Base-by-base conservation (phyloP, 2,113 vertebrate genomes). In the Pagrus major region DNA sequence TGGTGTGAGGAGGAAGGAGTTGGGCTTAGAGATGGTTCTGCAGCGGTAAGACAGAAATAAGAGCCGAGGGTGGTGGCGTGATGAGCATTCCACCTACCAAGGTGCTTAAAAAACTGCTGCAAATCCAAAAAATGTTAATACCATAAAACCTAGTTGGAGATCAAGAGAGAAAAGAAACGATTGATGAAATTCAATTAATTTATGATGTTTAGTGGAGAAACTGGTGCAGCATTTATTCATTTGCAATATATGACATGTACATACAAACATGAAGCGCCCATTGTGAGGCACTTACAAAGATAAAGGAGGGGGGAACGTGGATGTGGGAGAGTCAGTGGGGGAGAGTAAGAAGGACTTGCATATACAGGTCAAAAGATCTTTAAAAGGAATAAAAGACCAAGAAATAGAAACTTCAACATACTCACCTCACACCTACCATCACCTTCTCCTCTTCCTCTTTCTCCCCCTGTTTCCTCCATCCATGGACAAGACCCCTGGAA, bases 41-140 rank as follows among this genome's bases (percentile, higher is more conserved):
- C 67, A 51, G 64, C 9, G 20, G 58, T 41, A 60, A 76, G 66
- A 85, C 81, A 54, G 80, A 83, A 79, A 83, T 65, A 82, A 49
- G 71, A 84, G 29, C 47, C 1, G 44, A 65, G n/a, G 69, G 69
- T 66, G 80, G 25, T 72, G 31, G 47, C 33, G 25, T 61, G 71
- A 67, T 80, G 37, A 79, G 47, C 31, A 31, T 31, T 47, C 42
- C 46, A 59, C 15, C 65, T 14, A 73, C 33, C 25, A 54, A 71
- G 44, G 58, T 33, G 37, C 12, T 83, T 61, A n/a, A 73, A 74
- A 80, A 84, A 44, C 12, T 25, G 65, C 42, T 71, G 46, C 35
- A 66, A 29, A 58, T 33, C 25, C 25, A 54, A 37, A 54, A 25
- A 21, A 14, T 12, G 9, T 35, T 2, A 41, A 31, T 70, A 29